These are phyloP conservation scores for Caenorhabditis japonica DNA, from an alignment of 2,888 invertebrate genomes.

Conservation along the genomic window DNA sequence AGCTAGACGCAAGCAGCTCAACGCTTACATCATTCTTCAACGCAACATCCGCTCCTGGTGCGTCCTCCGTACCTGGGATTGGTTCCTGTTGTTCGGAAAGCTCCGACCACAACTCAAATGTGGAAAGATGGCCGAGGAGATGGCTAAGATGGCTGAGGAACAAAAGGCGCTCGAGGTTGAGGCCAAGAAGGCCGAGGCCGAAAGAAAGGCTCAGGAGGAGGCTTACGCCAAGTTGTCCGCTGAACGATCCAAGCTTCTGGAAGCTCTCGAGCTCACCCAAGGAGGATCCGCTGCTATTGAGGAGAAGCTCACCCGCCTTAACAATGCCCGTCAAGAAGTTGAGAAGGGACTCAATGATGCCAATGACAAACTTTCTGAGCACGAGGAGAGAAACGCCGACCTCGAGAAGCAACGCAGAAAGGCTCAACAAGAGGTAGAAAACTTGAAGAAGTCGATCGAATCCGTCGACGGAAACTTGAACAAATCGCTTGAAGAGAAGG, in stretches of 20 bases:
- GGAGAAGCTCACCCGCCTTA: conserved; percentile 70
- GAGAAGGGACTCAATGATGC: conserved; percentile 94
- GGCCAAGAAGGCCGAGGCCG: conserved; percentile 94
- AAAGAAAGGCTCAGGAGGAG: conserved; percentile 97
- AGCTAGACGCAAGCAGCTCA: conserved; percentile 65
- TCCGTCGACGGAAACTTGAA: conserved; percentile 71
- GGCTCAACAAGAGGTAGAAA: conserved; percentile 73
- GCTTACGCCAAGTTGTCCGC: conserved; percentile 87
- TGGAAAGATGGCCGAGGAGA: conserved; percentile 75
- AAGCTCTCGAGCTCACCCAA: conserved; percentile 69
- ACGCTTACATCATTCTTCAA: conserved; percentile 71
- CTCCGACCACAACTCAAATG: conserved; percentile 74
- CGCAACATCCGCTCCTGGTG: conserved; percentile 74
- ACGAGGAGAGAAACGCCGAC: conserved; percentile 72
- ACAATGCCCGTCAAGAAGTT: conserved; percentile 80
- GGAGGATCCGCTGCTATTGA: conserved; percentile 73
- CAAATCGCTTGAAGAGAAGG: conserved; percentile 75
- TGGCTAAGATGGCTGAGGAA: conserved; percentile 70
- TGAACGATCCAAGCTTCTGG: conserved; percentile 82
- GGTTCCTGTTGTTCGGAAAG: conserved; percentile 79
- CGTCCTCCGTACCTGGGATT: conserved; percentile 81
- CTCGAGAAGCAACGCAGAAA: conserved; percentile 69
- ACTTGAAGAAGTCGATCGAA: conserved; percentile 73
- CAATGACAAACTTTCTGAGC: conserved; percentile 92
- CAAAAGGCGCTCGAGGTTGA: conserved; percentile 88